A percentile compares a stretch with the other conserved stretches of the same genome.
Evolutionary conservation across 2,797 vertebrate genomes (phyloP).

Genomic region (Onychomys leucogaster): DNA sequence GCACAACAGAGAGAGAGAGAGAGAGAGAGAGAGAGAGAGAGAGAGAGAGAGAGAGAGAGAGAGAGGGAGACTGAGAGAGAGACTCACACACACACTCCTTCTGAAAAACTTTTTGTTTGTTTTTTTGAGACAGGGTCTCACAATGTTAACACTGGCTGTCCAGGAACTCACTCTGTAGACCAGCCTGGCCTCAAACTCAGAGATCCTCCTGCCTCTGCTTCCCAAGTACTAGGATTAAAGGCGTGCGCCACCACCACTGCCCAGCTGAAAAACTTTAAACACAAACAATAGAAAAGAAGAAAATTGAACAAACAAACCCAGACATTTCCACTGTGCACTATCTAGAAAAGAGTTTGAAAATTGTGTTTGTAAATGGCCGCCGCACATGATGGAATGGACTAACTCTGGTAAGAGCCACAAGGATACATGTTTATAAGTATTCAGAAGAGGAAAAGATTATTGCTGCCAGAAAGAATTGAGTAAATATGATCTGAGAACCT

Average conservation of each 20-base stretch:
- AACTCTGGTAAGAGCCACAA: slow-evolving; percentile 42
- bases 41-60: too few species aligned
- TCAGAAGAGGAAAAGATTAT: slow-evolving; percentile 57
- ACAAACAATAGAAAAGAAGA: neutral
- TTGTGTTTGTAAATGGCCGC: neutral
- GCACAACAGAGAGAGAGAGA: too few species aligned
- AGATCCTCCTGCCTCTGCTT: neutral
- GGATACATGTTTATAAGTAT: slow-evolving; percentile 42
- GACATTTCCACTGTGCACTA: neutral
- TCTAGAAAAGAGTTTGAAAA: neutral
- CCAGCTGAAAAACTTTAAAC: neutral
- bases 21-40: too few species aligned
- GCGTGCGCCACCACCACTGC: neutral
- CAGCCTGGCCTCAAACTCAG: neutral
- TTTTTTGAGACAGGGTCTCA: neutral
- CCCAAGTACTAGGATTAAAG: neutral
- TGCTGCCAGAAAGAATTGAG: slow-evolving; percentile 55
- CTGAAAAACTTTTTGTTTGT: neutral
- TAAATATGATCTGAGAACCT: slow-evolving; percentile 48
- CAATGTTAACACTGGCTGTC: neutral
- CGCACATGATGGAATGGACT: neutral
- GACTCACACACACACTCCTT: neutral
- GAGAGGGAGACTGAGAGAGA: too few species aligned
- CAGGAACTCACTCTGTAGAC: neutral
- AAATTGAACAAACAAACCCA: slow-evolving; percentile 12